These are phyloP conservation scores for Brachyhypopomus gauderio DNA, from an alignment of 2,113 vertebrate species.

Conservation along the genomic window DNA sequence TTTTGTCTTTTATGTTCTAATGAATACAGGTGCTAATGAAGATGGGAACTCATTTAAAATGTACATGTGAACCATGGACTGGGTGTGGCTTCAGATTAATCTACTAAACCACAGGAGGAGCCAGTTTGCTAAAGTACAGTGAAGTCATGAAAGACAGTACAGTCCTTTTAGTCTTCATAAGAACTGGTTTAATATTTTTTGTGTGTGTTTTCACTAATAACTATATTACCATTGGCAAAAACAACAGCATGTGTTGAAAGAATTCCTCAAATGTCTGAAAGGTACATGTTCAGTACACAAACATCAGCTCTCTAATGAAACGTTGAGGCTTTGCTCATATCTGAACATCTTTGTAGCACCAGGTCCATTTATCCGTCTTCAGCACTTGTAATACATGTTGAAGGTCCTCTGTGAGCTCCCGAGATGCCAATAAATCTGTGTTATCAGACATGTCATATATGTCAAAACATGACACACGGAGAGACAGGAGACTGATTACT, in stretches of 20 bases:
- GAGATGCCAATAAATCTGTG: slow-evolving; percentile 13
- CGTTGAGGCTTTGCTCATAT: too few species aligned
- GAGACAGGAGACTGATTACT: background rate
- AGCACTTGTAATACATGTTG: background rate
- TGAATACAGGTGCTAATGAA: background rate
- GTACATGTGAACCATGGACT: background rate
- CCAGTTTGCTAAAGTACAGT: too few species aligned
- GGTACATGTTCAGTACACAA: background rate
- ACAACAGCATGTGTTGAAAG: background rate
- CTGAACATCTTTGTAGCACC: too few species aligned
- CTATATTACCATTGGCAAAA: too few species aligned
- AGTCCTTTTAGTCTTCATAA: too few species aligned
- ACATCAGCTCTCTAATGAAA: too few species aligned
- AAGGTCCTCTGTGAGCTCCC: background rate
- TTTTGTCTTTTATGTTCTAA: background rate
- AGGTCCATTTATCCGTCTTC: slow-evolving; percentile 1
- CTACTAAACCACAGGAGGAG: too few species aligned
- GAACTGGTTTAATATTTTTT: too few species aligned
- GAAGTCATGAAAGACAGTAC: too few species aligned
- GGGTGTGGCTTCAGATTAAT: too few species aligned
- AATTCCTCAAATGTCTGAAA: background rate
- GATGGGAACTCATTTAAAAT: background rate
- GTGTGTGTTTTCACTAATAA: too few species aligned
- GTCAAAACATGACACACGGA: background rate
- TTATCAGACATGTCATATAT: slow-evolving; percentile 20